Percentiles rank a stretch among this genome's conserved stretches.
Conservation (phyloP, 2,113 vertebrate species). For the Hemiprocne comata region DNA sequence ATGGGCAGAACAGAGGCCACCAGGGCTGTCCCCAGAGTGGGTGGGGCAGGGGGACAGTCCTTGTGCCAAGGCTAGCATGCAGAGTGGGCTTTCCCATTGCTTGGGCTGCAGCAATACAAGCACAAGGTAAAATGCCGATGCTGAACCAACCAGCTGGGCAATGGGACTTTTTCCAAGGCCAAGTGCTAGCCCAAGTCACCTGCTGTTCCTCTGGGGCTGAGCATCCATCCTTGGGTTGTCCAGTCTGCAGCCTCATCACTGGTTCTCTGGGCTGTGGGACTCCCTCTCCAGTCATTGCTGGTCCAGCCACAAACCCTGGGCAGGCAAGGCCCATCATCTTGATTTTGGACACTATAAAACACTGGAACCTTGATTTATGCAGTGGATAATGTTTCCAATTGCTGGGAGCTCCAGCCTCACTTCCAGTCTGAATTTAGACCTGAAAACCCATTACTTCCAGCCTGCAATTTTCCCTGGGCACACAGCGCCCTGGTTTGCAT, state of each 20-base stretch:
- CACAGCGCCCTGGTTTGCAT: neutral
- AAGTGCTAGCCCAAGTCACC: neutral
- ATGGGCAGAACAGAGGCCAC: neutral
- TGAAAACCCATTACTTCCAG: neutral
- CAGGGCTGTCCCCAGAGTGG: neutral
- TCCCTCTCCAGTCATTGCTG: fast-evolving
- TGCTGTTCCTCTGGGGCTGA: neutral
- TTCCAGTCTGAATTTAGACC: neutral
- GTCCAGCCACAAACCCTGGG: neutral
- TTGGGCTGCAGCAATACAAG: neutral
- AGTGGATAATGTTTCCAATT: neutral
- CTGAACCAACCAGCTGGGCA: neutral
- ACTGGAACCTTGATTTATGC: neutral
- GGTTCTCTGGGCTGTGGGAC: neutral
- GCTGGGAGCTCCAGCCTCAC: neutral
- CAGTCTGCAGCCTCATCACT: neutral
- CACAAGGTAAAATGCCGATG: neutral
- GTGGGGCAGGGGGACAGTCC: neutral
- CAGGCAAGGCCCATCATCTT: neutral
- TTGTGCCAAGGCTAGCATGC: neutral
- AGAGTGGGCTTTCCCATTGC: neutral
- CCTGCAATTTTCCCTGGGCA: fast-evolving
- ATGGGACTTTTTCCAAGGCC: neutral
- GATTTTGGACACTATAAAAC: neutral
- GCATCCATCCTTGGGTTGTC: neutral